Evolutionary conservation across 2,797 vertebrate genomes (phyloP).

Genomic region (Sebastes hubbsi): DNA sequence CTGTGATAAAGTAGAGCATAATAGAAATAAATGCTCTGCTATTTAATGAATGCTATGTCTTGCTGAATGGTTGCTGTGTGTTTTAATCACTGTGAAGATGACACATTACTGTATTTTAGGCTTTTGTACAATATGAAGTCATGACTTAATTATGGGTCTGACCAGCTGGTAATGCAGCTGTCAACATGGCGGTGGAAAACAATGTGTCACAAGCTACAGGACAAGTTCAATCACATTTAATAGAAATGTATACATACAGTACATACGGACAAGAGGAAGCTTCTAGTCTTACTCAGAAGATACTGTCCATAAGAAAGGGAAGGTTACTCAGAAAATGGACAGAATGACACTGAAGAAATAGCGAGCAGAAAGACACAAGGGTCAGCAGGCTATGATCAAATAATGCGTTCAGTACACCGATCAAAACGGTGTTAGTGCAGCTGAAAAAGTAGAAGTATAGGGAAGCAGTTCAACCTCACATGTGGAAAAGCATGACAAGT

Average conservation of each 20-base stretch:
- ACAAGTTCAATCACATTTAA: constrained; percentile 1
- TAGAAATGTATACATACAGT: background rate
- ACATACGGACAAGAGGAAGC: background rate
- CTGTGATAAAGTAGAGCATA: background rate
- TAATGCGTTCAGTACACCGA: background rate
- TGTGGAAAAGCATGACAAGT: background rate
- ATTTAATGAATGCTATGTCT: background rate
- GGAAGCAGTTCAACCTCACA: background rate
- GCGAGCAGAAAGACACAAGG: background rate
- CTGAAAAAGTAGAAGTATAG: background rate
- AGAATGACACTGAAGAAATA: too few relatives aligned
- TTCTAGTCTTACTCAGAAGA: background rate
- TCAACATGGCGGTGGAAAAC: constrained; percentile 26
- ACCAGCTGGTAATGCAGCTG: constrained; percentile 58
- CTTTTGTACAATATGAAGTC: constrained; percentile 50
- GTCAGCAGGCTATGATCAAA: background rate
- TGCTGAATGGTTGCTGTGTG: background rate
- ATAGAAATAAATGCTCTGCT: background rate
- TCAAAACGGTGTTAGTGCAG: background rate
- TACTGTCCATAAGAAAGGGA: background rate
- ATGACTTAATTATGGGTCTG: constrained; percentile 45
- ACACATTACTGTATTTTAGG: background rate
- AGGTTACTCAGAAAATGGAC: background rate
- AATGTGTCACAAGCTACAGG: constrained; percentile 16
- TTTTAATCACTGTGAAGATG: constrained; percentile 6